Evolutionary conservation across 2,888 invertebrate genomes (phyloP), one percentile per base, ranked within the genome.

Genomic region (Hyposoter dolosus): DNA sequence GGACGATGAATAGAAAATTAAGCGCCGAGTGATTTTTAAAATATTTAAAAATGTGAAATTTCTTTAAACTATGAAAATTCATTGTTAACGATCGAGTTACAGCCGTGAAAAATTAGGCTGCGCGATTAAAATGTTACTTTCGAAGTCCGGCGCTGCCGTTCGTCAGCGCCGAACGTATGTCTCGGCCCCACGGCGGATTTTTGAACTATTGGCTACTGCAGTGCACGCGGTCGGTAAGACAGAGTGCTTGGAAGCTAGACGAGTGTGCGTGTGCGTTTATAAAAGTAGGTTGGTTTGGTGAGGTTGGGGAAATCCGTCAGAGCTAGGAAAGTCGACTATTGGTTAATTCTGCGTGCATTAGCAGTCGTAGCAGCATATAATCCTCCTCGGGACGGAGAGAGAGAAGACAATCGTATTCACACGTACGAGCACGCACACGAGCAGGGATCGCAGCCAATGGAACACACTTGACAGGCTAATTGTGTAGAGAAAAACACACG

Each of bases 401-500:
- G 28, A 53, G 60, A 15, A 60, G 9, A 60, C 60, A 60, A 28
- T 60, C 15, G 60, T 60, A 68, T 15, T 23, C 19, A 50, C 50
- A 66, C 66, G 45, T 47, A 69, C 23, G 43, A 35, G 47, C 60
- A 63, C 23, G n/a, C 69, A 60, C 53, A 56, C 50, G 60, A 60
- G 28, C 12, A 15, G 10, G 60, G 28, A 12, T 60, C 15, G 15
- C 15, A 60, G 28, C 15, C 23, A 74, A 47, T 45, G 65, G 17
- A 23, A 32, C 28, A 19, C 32, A 65, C 47, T 76, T 72, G 72
- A 35, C 40, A 53, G 32, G 12, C 35, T 6, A 47, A 35, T 72
- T 32, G 60, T 53, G 66, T 69, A 19, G 76, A 43, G 47, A 43
- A 19, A 56, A 35, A 80, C 65, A 72, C 72, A n/a, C 80, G 63